Evolutionary conservation across 2,113 vertebrate species (phyloP), one percentile per base, ranked within the genome.

Genomic region (Mirza zaza): DNA sequence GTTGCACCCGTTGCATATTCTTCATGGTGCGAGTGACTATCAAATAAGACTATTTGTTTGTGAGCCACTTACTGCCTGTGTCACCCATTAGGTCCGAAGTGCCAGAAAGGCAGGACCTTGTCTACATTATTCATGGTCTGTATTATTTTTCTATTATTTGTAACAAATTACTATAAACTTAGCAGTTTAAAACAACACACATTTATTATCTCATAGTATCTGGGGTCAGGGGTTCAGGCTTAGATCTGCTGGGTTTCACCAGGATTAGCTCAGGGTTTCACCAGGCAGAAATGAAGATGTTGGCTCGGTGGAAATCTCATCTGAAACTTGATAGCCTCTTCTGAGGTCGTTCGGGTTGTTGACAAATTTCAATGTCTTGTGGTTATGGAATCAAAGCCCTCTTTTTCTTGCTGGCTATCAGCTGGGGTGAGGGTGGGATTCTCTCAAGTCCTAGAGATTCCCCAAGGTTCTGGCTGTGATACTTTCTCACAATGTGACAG

Each of bases 351-450:
- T 90, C 21, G 67, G 14, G 10, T 63, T 39, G 10, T 17, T 80
- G 39, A 57, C 36, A 95, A 23, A 80, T 94, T 87, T 79, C 13
- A 63, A 6, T 76, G 81, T 92, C 57, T 59, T 71, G 2, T 77
- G 50, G 27, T 55, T 61, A 6, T 39, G 39, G 12, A 34, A 39
- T 1, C 9, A 45, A 83, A 12, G 7, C 39, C 11, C 45, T 25
- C 48, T 59, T 92, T 95, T n/a, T 4, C 50, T 75, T 68, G n/a
- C 2, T 61, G 20, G 15, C 21, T 67, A 18, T 85, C n/a, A 82
- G 32, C 8, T 73, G 61, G 55, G 21, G 1, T 12, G 8, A 45
- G 20, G 4, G 23, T 63, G 20, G 21, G 0, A 45, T 25, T 2
- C 6, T 93, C 36, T 93, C 21, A 79, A n/a, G 5, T 89, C 27